Conservation (phyloP, 2,888 invertebrate genomes). For the Drosophila aldrichi region DNA sequence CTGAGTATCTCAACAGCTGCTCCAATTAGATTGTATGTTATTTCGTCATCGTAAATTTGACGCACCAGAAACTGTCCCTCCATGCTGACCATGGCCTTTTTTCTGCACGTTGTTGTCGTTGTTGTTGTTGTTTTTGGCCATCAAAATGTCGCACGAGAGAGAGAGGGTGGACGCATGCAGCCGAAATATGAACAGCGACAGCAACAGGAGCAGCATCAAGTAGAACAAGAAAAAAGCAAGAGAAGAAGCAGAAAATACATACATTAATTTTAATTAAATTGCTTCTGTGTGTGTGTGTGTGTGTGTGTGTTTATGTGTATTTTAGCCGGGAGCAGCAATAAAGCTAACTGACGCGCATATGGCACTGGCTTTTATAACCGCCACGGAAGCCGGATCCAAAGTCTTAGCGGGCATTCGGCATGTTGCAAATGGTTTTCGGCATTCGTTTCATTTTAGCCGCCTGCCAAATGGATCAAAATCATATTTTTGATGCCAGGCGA, state of each 20-base stretch:
- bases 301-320: slow-evolving; percentile 33
- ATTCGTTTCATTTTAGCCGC: not conserved
- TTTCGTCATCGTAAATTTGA: slow-evolving; percentile 97
- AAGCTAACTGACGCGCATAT: slow-evolving; percentile 43
- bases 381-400: not conserved
- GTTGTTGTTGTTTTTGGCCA: slow-evolving; percentile 24
- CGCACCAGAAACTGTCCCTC: slow-evolving; percentile 97
- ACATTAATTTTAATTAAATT: slow-evolving; percentile 82
- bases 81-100: slow-evolving; percentile 96
- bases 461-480: slow-evolving; percentile 9
- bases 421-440: slow-evolving; percentile 17
- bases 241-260: slow-evolving; percentile 51
- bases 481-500: not conserved
- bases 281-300: slow-evolving; percentile 51
- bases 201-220: slow-evolving; percentile 25
- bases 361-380: slow-evolving; percentile 29
- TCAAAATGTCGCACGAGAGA: slow-evolving; percentile 12
- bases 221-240: slow-evolving; percentile 15
- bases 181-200: slow-evolving; percentile 48
- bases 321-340: slow-evolving; percentile 31
- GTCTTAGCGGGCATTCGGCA: slow-evolving; percentile 19
- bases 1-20: slow-evolving; percentile 96
- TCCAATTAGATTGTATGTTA: slow-evolving; percentile 96
- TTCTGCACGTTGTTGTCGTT: slow-evolving; percentile 86
- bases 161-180: not conserved